Evolutionary conservation across 2,888 invertebrate species (phyloP), one percentile per base, ranked within the genome.

Genomic region (Rhagonycha fulva): DNA sequence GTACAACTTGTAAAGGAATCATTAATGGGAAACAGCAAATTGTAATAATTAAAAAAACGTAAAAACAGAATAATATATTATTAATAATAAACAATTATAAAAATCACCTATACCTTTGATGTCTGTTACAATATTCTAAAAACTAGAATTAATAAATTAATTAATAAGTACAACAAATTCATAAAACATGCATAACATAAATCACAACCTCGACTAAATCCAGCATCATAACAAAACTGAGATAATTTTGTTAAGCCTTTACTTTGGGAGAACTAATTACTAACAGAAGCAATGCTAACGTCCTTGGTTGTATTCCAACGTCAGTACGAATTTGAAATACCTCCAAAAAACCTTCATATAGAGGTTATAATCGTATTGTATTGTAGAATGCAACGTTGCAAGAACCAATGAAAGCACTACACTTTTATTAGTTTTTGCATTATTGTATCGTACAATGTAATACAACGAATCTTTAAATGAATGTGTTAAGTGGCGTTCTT

Each of bases 1-100:
- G 92, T 95, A 0, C 85, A 91, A 71, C 87, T 95, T 14, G 93
- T 93, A 0, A 88, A 90, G 70, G 91, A 95, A 80, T 84, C 92
- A 30, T 80, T 86, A 71, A 76, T 81, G 62, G 86, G 87, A 32
- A 88, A 86, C 71, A 87, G 85, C 77, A 88, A 88, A 78, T 72
- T 83, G 23, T 84, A 81, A 82, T 72, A 26, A 28, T 30, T 61
- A 23, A 74, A 72, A 70, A 62, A 75, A 71, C 70, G 71, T 77
- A 75, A 67, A 19, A 77, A 78, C 69, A 70, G 73, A 60, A 47
- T 47, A 47, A 47, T 47, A 47, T 47, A 47, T 47, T 47, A 47
- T 47, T 76, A 75, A 75, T 77, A 75, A 77, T 74, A 70, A 67
- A 74, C 67, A 72, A 76, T 72, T 77, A 77, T 77, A 77, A 75